These are phyloP conservation scores for Heteromurus nitidus DNA, from an alignment of 2,888 invertebrate genomes.

Conservation along the genomic window DNA sequence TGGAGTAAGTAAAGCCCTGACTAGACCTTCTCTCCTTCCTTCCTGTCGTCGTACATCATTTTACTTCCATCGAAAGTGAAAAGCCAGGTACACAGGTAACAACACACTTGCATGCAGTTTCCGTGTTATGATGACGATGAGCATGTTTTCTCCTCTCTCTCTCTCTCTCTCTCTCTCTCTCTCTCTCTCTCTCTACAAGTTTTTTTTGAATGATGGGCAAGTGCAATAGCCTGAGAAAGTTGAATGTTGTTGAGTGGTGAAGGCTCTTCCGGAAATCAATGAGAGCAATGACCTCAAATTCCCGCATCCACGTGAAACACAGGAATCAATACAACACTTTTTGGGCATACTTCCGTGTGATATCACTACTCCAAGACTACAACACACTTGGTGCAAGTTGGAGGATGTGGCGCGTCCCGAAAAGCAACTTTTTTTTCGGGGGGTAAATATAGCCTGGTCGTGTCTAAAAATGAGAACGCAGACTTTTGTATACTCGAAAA, in stretches of 20 bases:
- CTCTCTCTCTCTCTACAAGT: neutral
- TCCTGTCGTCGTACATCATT: no score
- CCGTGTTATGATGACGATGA: no score
- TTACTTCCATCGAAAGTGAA: no score
- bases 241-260: slow-evolving; percentile 56
- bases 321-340: slow-evolving; percentile 63
- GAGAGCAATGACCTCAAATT: slow-evolving; percentile 73
- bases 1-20: neutral
- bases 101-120: no score
- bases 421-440: slow-evolving; percentile 39
- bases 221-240: slow-evolving; percentile 71
- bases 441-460: slow-evolving; percentile 53
- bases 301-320: slow-evolving; percentile 72
- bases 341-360: slow-evolving; percentile 49
- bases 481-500: neutral
- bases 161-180: no score
- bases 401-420: neutral
- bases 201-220: slow-evolving; percentile 62
- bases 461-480: slow-evolving; percentile 53
- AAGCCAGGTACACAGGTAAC: no score
- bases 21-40: neutral
- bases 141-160: no score
- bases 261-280: slow-evolving; percentile 73
- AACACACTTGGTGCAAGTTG: neutral
- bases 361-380: slow-evolving; percentile 16